Base-by-base conservation (phyloP, 2,888 invertebrate species). In the Yponomeuta sedellus region DNA sequence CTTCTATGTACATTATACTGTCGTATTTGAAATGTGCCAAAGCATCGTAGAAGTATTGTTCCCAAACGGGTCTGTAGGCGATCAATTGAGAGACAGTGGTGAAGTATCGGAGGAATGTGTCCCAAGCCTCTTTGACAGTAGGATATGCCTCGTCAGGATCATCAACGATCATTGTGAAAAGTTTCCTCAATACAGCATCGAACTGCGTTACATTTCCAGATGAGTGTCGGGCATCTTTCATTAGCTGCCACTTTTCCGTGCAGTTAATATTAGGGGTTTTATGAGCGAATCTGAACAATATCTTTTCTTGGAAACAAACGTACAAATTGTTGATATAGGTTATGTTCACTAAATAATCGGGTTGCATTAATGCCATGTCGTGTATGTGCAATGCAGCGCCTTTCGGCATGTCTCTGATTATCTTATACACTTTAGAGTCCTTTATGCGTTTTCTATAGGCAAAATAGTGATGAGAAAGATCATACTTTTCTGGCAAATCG, bases 381-480 rank as follows among this genome's bases (percentile, higher is more conserved):
- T 96, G 96, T 0, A 93, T 88, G 77, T 96, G 96, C 16, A 96
- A 79, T 0, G 93, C 93, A 0, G 92, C 94, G 4, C 95, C 97
- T 83, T 97, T 97, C 0, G 97, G 97, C 91, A 97, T 92, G 52
- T 81, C 82, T 69, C 92, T 87, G 12, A 97, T 92, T 10, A 96
- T 88, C 70, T 92, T 81, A 74, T 94, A 96, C 0, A 96, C 93
- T 68, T 92, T 87, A 0, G 95, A 95, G 0, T 86, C 71, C 8
- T 92, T 85, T 61, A 96, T 94, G 19, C 85, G 78, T 1, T 90
- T 75, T 73, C 92, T 92, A 2, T 93, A 93, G 1, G 86, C 77
- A 74, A 96, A 93, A 73, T 95, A 94, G 76, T 95, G 95, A 28
- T 88, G 88, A 0, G 94, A 92, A 1, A 95, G 94, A 59, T 93